Conservation (phyloP, 1,140 invertebrate genomes). For the Drosophila nigrodunni region DNA sequence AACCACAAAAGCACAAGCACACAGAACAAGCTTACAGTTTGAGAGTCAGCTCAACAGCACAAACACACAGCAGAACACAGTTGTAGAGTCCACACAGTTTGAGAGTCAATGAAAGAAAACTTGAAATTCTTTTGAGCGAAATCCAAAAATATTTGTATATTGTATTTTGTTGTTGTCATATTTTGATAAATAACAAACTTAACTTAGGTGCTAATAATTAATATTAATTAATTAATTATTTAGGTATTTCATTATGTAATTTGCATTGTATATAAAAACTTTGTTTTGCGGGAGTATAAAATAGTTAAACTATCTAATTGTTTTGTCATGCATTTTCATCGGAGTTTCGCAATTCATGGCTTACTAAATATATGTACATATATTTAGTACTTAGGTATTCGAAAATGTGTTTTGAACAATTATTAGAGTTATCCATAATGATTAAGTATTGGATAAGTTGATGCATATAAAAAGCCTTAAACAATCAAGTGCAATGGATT, state of each 20-base stretch:
- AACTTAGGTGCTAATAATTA: constrained; percentile 75
- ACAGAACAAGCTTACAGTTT: constrained; percentile 17
- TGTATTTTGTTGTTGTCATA: constrained; percentile 63
- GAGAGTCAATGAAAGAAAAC: constrained; percentile 16
- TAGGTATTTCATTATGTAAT: constrained; percentile 11
- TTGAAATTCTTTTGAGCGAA: constrained; percentile 64
- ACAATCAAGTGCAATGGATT: constrained; percentile 41
- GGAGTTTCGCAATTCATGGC: constrained; percentile 57
- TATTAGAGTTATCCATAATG: constrained; percentile 36
- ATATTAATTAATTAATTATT: constrained; percentile 48
- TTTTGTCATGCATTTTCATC: constrained; percentile 54
- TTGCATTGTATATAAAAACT: constrained; percentile 58
- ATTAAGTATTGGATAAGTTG: constrained; percentile 6
- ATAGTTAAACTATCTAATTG: constrained; percentile 79
- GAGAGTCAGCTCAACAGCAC: not conserved
- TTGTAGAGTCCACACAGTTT: constrained; percentile 17
- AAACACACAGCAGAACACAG: not conserved
- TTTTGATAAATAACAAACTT: constrained; percentile 80
- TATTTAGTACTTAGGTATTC: constrained; percentile 19
- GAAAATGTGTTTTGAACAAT: constrained; percentile 47
- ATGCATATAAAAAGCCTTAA: constrained; percentile 48
- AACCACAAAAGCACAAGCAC: not conserved
- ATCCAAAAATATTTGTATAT: constrained; percentile 76
- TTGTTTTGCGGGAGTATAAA: constrained; percentile 63
- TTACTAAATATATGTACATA: constrained; percentile 33